Evolutionary conservation across 2,888 invertebrate genomes (phyloP), one percentile per base, ranked within the genome.

Genomic region (Ernsta delagoae): DNA sequence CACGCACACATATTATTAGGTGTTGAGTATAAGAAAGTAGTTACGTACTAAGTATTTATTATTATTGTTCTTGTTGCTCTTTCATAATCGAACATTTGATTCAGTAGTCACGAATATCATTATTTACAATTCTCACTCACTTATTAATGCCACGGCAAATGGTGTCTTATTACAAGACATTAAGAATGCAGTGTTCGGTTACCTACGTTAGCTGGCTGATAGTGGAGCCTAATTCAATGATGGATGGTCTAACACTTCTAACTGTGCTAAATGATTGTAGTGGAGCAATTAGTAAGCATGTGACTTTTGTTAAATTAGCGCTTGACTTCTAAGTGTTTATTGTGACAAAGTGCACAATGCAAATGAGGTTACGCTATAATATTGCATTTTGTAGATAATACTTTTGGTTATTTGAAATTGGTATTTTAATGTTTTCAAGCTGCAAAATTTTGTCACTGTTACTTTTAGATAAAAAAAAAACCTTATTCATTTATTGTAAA

Each of bases 191-290:
- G 48, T 57, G 24, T 62, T 57, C 34, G 39, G 50, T 39, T 62
- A 36, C 36, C 36, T 36, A 56, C 56, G 12, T 45, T 12, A 4
- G 34, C n/a, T 36, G 36, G 36, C 54, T 59, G 57, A 63, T 59
- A 59, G 12, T 45, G 24, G 48, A 64, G 71, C 70, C 60, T 73
- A 73, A 75, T 73, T 72, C 61, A 70, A 73, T 74, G 82, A 80
- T 83, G 80, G 83, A 80, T 76, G 78, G 71, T 75, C 77, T 82
- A 86, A 87, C 80, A 75, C 81, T 81, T 73, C 77, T 81, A 86
- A 87, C 79, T 75, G 82, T 82, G 78, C 81, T 84, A 87, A 87
- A 74, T 83, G 85, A 79, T 83, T 78, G 83, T 86, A 83, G 84
- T 80, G 76, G 72, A 77, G 74, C 79, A 85, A 86, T 89, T 86